Base-by-base conservation (phyloP, 37 sponge, comb jelly and placozoan genomes). In the Amphimedon queenslandica region DNA sequence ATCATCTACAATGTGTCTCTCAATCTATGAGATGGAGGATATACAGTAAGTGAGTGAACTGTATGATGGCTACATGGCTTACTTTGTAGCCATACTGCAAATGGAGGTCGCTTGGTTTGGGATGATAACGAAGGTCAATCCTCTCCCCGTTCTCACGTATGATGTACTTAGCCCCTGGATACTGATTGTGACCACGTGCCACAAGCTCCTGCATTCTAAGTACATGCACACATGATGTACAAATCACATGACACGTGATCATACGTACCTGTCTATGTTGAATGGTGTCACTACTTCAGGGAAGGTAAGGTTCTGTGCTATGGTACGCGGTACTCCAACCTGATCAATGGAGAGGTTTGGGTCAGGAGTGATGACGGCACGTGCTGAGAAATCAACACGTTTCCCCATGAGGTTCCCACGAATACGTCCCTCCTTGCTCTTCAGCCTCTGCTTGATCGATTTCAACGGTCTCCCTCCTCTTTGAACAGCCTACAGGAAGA, bases 351-450 rank as follows among this genome's bases (percentile, higher is more conserved):
- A 71, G 69, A 99, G 74, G 73, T 99, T 99, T 40, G 94, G 79
- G 76, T 99, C 99, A 16, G 96, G 96, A 41, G 96, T 95, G 80
- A 99, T 99, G 42, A 99, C 99, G 29, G 99, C 92, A 57, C 99
- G 93, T 1, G 99, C 96, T 0, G 99, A 99, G 71, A 99, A 99
- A 68, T 99, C 99, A n/a, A 99, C 99, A 64, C 99, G 85, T 74
- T 99, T 99, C 41, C 99, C 99, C 99, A 99, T 99, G 69, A 99
- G 70, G 73, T 99, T 99, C 1, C 99, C 99, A 40, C 99, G 76
- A 25, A 99, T 88, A 64, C 99, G 88, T 0, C 99, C 99, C 81
- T 99, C 99, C 63, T 99, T 99, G 68, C 87, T 85, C 72, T 99
- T 99, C 39, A 99, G 78, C 41, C 99, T 43, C 67, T 95, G 94